Evolutionary conservation across 2,888 invertebrate species (phyloP).

Genomic region (Geotrupes spiniger): DNA sequence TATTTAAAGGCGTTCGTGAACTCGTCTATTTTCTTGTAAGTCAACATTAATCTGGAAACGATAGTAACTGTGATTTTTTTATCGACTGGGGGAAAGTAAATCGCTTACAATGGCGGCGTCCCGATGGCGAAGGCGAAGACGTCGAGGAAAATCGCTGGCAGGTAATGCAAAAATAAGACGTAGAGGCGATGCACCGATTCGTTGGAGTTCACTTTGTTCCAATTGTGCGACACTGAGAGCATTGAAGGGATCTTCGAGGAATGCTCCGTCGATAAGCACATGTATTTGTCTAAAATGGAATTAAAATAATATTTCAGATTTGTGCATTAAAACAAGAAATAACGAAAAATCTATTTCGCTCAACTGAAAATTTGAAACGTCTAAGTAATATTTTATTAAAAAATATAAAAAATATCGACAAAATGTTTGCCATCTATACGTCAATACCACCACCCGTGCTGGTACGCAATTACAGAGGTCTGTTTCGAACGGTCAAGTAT

Average conservation of each 20-base stretch:
- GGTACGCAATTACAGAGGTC: too few relatives aligned
- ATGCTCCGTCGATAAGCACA: slow-evolving; percentile 53
- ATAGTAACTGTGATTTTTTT: too few relatives aligned
- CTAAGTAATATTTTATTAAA: too few relatives aligned
- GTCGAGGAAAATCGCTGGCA: slow-evolving; percentile 63
- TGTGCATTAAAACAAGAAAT: too few relatives aligned
- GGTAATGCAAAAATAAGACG: slow-evolving; percentile 58
- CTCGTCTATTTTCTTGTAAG: slow-evolving; percentile 73
- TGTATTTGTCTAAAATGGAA: slow-evolving; percentile 54
- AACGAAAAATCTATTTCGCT: too few relatives aligned
- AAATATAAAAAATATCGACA: too few relatives aligned
- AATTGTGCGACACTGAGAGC: slow-evolving; percentile 63
- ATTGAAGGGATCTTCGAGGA: slow-evolving; percentile 57
- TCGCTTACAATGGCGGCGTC: slow-evolving; percentile 64
- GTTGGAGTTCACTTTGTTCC: slow-evolving; percentile 61
- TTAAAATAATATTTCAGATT: too few relatives aligned
- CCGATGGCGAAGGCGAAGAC: slow-evolving; percentile 56
- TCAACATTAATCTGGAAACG: slow-evolving; percentile 66
- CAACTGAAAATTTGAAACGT: too few relatives aligned
- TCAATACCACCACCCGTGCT: too few relatives aligned
- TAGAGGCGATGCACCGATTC: slow-evolving; percentile 57
- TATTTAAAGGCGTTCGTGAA: slow-evolving; percentile 72
- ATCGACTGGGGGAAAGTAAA: too few relatives aligned
- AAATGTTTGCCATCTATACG: too few relatives aligned
- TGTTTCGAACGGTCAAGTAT: too few relatives aligned